Evolutionary conservation across 2,797 vertebrate genomes (phyloP), one percentile per base, ranked within the genome.

Genomic region (Anabas testudineus): DNA sequence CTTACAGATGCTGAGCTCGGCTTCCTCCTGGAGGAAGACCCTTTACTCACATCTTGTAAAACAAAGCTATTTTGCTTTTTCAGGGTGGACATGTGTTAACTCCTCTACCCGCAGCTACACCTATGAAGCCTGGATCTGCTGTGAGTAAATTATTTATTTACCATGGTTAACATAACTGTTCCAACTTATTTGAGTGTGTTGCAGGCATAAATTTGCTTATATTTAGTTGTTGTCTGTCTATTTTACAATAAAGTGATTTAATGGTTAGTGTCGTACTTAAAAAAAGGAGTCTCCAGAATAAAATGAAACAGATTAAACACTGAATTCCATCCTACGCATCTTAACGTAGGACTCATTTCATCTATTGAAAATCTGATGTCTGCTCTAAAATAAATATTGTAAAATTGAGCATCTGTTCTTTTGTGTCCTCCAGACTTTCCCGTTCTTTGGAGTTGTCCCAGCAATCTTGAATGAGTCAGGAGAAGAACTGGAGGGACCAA

Each of bases 71-170:
- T 63, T n/a, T 26, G 41, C 24, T 48, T 19, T 83, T 83, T 65
- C 89, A 99, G 98, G 98, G 98, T 37, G 98, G 98, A 76, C 97
- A 99, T 42, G 97, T 99, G 84, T 81, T 99, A 90, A 98, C 98
- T 0, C 95, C 98, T 3, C 91, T 99, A 7, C 98, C 98, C 71
- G 96, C 94, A 9, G 97, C 97, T 49, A 99, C 94, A 0, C 96
- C 96, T 34, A 90, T 95, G 93, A 99, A 99, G 77, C 98, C 98
- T 24, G 98, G 98, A 77, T 99, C 98, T 83, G 97, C 98, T 1
- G 98, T 99, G 87, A 97, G 97, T 97, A 9, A 21, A 21, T 2
- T 21, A 21, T n/a, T n/a, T 32, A 9, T 32, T 9, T 32, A 1
- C 32, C 32, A 32, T 32, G 3, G 30, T 32, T 9, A 32, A n/a